Evolutionary conservation across 2,888 invertebrate genomes (phyloP), one percentile per base, ranked within the genome.

Genomic region (Eupithecia inturbata): DNA sequence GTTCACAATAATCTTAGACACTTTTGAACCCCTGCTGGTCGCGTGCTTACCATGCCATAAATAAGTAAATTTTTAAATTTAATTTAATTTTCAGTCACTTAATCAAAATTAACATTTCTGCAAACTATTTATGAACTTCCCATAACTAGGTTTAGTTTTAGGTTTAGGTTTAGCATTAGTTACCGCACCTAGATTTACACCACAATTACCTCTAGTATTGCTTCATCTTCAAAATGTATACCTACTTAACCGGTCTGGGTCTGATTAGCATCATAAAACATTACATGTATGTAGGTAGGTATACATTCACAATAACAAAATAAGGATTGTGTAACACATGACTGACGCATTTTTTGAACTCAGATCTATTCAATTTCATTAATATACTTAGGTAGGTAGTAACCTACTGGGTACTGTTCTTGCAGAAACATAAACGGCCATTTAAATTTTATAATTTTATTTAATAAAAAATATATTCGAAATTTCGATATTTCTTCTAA

Each of bases 211-310:
- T n/a, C n/a, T n/a, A 31, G n/a, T 36, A 64, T 71, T 68, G 66
- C 68, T 66, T 66, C 41, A 67, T 72, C 66, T 72, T 49, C 71
- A 70, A 70, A 62, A 68, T 68, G 19, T 36, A 64, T 26, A 22
- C 36, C 3, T 33, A 66, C 36, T 10, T 33, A 66, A 22, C 66
- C 22, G 73, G 76, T 66, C 62, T 75, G 68, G 73, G 76, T 66
- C 62, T 75, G 68, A 74, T 62, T 69, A 74, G 73, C 74, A 63
- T 68, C 73, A 60, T 71, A 69, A 62, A 26, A 28, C 45, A 67
- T 31, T 67, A 36, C 36, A 66, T 66, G 41, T n/a, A n/a, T n/a
- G n/a, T n/a, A n/a, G n/a, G n/a, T n/a, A n/a, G n/a, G n/a, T n/a
- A n/a, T n/a, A 28, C 41, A 67, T 22, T 64, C n/a, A 49, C 67